A percentile compares a stretch with the other conserved stretches of the same genome.
Conservation (phyloP, 2,113 vertebrate species). For the Pangasianodon gigas region DNA sequence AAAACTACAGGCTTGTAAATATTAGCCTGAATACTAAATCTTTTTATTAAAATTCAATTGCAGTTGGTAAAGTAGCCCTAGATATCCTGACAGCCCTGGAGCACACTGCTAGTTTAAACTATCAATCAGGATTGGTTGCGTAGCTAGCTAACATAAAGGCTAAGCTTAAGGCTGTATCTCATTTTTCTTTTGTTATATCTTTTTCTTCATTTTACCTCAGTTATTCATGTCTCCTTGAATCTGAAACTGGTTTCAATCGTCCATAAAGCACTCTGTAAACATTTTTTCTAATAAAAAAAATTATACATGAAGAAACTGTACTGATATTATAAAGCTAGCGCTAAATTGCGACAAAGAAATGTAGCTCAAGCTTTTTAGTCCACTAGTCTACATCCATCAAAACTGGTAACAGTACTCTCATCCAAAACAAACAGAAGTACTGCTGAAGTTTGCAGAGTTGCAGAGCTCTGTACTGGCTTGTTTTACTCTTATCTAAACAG, state of each 20-base stretch:
- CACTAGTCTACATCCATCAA: background rate
- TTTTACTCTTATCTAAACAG: background rate
- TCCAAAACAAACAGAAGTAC: background rate
- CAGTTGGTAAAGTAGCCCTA: background rate
- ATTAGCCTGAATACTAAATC: background rate
- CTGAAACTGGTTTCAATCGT: background rate
- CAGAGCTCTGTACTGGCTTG: conserved; percentile 8
- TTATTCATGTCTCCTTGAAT: background rate
- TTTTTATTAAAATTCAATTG: background rate
- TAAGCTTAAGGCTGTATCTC: background rate
- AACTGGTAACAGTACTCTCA: background rate
- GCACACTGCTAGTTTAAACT: background rate
- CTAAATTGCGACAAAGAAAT: background rate
- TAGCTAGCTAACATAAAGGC: background rate
- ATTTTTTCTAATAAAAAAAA: background rate
- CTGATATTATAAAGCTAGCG: background rate
- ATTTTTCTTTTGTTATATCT: background rate
- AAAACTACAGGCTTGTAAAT: background rate
- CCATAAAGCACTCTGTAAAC: background rate
- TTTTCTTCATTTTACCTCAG: background rate
- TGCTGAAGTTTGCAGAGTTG: background rate
- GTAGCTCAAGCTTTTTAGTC: background rate
- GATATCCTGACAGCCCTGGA: background rate
- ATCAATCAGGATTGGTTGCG: background rate
- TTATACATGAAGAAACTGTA: background rate